phyloP scores from a whole-genome alignment of 1,140 invertebrate genomes.

The Ladona fulva region DNA sequence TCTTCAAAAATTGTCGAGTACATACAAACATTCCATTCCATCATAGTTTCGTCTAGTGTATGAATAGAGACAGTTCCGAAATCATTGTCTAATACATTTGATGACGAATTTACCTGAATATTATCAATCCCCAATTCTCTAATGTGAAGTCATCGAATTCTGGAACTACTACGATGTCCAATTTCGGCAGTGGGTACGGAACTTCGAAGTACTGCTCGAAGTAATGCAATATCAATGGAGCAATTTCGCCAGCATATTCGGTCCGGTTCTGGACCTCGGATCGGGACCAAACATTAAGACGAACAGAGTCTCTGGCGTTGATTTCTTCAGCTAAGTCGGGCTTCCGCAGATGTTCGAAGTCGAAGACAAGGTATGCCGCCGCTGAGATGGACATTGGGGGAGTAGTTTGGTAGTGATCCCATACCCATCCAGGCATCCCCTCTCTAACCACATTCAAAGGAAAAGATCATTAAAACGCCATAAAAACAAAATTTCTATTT shows the following conservation, averaged over 20 bases:
- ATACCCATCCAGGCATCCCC: constrained; percentile 23
- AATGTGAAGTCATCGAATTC: constrained; percentile 48
- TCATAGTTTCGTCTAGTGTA: no score
- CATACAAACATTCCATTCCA: no score
- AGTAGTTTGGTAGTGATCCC: constrained; percentile 35
- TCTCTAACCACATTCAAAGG: constrained; percentile 29
- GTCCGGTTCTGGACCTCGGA: constrained; percentile 46
- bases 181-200: constrained; percentile 28
- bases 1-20: no score
- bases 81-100: no score
- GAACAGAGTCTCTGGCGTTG: neutral
- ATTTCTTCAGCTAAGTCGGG: neutral
- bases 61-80: no score
- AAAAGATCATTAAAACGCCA: no score
- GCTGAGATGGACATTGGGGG: constrained; percentile 47
- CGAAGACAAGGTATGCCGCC: constrained; percentile 43
- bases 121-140: constrained; percentile 41
- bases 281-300: constrained; percentile 41
- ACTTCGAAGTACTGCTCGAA: constrained; percentile 25
- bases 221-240: constrained; percentile 33
- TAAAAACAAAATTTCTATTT: no score
- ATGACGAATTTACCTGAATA: constrained; percentile 25
- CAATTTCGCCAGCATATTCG: constrained; percentile 41
- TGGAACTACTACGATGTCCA: constrained; percentile 42
- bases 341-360: constrained; percentile 31